Evolutionary conservation across 2,797 vertebrate genomes (phyloP).

Genomic region (Malurus leucopterus): DNA sequence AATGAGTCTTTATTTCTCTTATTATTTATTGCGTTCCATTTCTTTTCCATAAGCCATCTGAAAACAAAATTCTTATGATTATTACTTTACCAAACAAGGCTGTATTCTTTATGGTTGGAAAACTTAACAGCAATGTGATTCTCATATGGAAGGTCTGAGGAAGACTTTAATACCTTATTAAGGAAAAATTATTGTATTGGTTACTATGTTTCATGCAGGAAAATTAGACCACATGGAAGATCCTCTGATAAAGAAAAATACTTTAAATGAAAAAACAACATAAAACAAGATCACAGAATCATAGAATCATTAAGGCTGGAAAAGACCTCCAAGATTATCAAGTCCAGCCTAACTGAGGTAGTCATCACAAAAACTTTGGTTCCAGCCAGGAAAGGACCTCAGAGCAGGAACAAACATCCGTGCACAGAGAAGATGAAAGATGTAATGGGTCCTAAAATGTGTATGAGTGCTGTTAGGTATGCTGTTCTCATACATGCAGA

Average conservation of each 20-base stretch:
- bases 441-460: background rate
- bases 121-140: background rate
- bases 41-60: background rate
- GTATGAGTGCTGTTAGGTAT: background rate
- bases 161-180: background rate
- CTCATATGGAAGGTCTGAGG: background rate
- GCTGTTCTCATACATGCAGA: background rate
- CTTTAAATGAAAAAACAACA: background rate
- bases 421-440: background rate
- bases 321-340: rapidly evolving
- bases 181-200: background rate
- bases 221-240: background rate
- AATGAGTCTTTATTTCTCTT: background rate
- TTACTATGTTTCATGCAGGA: background rate
- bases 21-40: background rate
- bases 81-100: background rate
- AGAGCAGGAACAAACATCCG: background rate
- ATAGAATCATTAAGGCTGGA: background rate
- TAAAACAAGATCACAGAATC: background rate
- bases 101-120: background rate
- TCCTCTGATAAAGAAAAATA: background rate
- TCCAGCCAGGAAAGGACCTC: background rate
- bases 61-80: background rate
- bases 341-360: background rate
- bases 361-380: background rate